Percentiles rank a stretch among this genome's conserved stretches.
These are phyloP conservation scores for Coleophora deauratella DNA, from an alignment of 2,888 invertebrate genomes.

Conservation along the genomic window DNA sequence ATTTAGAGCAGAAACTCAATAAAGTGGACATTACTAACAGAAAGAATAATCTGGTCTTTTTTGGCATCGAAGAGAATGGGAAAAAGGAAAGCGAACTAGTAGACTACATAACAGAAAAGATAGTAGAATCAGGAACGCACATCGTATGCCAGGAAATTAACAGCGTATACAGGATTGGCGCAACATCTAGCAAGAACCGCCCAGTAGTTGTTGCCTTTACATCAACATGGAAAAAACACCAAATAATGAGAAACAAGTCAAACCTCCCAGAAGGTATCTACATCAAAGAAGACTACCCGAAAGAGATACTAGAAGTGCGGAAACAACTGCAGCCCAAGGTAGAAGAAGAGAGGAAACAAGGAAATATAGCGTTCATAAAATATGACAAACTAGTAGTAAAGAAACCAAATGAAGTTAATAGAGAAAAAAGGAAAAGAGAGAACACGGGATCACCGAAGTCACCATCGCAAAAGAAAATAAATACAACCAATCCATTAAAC, in stretches of 20 bases:
- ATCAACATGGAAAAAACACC: constrained; percentile 11
- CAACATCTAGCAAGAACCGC: background rate
- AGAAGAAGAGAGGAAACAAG: constrained; percentile 8
- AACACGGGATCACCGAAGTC: constrained; percentile 12
- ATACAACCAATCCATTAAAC: background rate
- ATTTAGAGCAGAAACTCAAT: constrained; percentile 13
- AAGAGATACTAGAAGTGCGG: background rate
- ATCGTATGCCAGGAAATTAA: background rate
- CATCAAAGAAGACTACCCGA: background rate
- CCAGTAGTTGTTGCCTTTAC: constrained; percentile 5
- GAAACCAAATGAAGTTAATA: constrained; percentile 6
- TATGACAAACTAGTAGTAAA: constrained; percentile 12
- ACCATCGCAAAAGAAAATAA: constrained; percentile 8
- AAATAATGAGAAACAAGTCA: constrained; percentile 1
- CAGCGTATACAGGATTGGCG: background rate
- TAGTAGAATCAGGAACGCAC: constrained; percentile 5
- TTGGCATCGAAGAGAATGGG: constrained; percentile 6
- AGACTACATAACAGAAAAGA: constrained; percentile 7
- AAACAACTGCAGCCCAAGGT: constrained; percentile 1
- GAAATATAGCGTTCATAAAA: constrained; percentile 9
- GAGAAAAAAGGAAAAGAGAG: constrained; percentile 15
- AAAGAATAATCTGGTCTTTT: constrained; percentile 13
- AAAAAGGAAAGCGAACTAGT: constrained; percentile 8
- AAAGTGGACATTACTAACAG: constrained; percentile 10
- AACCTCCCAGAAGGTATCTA: background rate